phyloP scores from a whole-genome alignment of 2,888 invertebrate genomes.

The Philaethria dido region DNA sequence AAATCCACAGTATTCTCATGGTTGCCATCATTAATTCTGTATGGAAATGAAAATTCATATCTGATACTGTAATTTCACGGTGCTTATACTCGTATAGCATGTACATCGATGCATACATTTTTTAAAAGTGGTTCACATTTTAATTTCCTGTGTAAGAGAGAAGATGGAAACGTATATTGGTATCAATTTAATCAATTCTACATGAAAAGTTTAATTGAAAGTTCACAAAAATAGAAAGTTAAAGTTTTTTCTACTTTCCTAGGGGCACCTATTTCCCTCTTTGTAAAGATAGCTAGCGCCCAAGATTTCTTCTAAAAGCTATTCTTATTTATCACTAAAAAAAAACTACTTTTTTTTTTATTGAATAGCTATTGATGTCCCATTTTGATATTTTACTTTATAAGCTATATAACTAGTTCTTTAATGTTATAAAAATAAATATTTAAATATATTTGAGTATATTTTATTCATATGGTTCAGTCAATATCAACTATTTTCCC shows the following conservation, averaged over 20 bases:
- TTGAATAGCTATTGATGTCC: too few species aligned
- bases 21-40: slow-evolving; percentile 9
- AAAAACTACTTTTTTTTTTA: too few species aligned
- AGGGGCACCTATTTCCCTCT: too few species aligned
- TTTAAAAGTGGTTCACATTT: slow-evolving; percentile 22
- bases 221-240: not conserved
- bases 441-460: not conserved
- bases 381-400: too few species aligned
- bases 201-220: not conserved
- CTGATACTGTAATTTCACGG: slow-evolving; percentile 30
- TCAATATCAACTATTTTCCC: slow-evolving; percentile 1
- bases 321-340: too few species aligned
- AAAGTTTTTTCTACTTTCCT: too few species aligned
- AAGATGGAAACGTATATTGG: slow-evolving; percentile 2
- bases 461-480: not conserved
- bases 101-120: slow-evolving; percentile 14
- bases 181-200: slow-evolving; percentile 3
- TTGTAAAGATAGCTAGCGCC: too few species aligned
- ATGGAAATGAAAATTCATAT: slow-evolving; percentile 28
- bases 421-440: slow-evolving; percentile 1
- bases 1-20: slow-evolving; percentile 13
- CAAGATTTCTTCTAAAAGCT: too few species aligned
- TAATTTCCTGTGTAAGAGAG: slow-evolving; percentile 32
- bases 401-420: not conserved
- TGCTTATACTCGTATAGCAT: not conserved